A percentile compares a stretch with the other conserved stretches of the same genome.
phyloP scores from a whole-genome alignment of 1,140 invertebrate species.

The Aphelinus atriplicis region DNA sequence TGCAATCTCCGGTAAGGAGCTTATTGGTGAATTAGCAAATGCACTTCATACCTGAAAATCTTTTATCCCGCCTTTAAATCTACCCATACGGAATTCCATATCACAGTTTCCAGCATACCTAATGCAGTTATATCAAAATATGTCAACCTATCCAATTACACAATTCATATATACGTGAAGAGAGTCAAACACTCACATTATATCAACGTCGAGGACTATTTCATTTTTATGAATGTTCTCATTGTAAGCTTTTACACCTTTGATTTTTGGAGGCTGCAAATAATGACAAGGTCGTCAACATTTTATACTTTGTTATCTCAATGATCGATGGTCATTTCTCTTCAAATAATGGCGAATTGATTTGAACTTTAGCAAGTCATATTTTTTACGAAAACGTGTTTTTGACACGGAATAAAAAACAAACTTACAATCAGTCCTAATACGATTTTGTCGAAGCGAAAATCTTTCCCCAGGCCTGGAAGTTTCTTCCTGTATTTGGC shows the following conservation, averaged over 20 bases:
- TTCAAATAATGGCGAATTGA: too few species aligned
- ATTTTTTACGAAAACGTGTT: background rate
- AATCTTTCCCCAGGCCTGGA: constrained; percentile 67
- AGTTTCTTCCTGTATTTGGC: constrained; percentile 71
- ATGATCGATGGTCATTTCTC: too few species aligned
- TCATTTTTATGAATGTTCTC: constrained; percentile 92
- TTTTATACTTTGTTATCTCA: too few species aligned
- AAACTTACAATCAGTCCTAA: constrained; percentile 86
- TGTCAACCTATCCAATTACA: too few species aligned
- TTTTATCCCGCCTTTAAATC: constrained; percentile 88
- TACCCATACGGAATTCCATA: constrained; percentile 85
- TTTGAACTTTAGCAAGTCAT: too few species aligned
- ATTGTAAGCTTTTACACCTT: constrained; percentile 95
- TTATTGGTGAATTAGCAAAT: background rate
- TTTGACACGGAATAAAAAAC: background rate
- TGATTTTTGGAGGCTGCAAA: constrained; percentile 87
- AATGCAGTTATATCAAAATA: constrained; percentile 9
- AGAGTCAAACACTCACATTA: constrained; percentile 77
- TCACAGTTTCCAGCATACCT: constrained; percentile 95
- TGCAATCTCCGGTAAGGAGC: background rate
- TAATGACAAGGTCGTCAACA: constrained; percentile 34
- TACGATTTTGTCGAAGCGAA: constrained; percentile 92
- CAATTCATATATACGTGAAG: too few species aligned
- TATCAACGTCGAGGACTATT: constrained; percentile 94
- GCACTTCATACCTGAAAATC: constrained; percentile 81